phyloP scores from a whole-genome alignment of 2,888 invertebrate species.

The Heteromurus nitidus region DNA sequence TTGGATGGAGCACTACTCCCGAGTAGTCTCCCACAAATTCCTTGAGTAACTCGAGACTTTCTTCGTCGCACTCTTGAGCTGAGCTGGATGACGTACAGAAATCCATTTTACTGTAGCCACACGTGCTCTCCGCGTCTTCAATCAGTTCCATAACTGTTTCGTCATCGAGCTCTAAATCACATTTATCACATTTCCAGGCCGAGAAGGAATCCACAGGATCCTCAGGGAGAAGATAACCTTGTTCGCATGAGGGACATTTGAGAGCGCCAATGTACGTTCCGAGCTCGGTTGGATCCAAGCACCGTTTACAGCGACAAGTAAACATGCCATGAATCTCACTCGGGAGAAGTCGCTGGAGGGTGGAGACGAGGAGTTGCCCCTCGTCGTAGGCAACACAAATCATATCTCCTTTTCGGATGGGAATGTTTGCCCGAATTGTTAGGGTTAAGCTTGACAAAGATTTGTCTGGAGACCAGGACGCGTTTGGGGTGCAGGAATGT shows the following conservation, averaged over 20 bases:
- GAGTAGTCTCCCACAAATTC: slow-evolving; percentile 65
- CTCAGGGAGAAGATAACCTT: slow-evolving; percentile 64
- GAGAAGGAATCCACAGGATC: slow-evolving; percentile 67
- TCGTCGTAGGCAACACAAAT: slow-evolving; percentile 68
- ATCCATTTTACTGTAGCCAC: slow-evolving; percentile 53
- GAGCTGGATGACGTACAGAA: slow-evolving; percentile 18
- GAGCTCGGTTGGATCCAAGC: slow-evolving; percentile 65
- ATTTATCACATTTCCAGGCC: slow-evolving; percentile 68
- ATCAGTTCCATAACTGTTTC: slow-evolving; percentile 65
- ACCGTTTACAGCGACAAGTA: slow-evolving; percentile 64
- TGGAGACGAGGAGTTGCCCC: slow-evolving; percentile 63
- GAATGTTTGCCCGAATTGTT: slow-evolving; percentile 62
- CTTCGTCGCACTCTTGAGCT: slow-evolving; percentile 36
- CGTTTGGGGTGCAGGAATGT: slow-evolving; percentile 66
- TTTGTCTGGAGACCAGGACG: slow-evolving; percentile 59
- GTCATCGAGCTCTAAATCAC: slow-evolving; percentile 58
- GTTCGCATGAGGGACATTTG: slow-evolving; percentile 57
- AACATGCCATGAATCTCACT: slow-evolving; percentile 68
- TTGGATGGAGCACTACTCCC: slow-evolving; percentile 63
- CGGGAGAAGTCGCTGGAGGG: slow-evolving; percentile 65
- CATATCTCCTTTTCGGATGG: slow-evolving; percentile 53
- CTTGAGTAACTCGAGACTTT: slow-evolving; percentile 52
- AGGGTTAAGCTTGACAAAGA: slow-evolving; percentile 50
- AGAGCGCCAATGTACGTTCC: slow-evolving; percentile 64
- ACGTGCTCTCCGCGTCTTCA: slow-evolving; percentile 60